Percentiles rank a stretch among this genome's conserved stretches.
phyloP scores from a whole-genome alignment of 2,113 vertebrate species.

The Micronycteris hirsuta region DNA sequence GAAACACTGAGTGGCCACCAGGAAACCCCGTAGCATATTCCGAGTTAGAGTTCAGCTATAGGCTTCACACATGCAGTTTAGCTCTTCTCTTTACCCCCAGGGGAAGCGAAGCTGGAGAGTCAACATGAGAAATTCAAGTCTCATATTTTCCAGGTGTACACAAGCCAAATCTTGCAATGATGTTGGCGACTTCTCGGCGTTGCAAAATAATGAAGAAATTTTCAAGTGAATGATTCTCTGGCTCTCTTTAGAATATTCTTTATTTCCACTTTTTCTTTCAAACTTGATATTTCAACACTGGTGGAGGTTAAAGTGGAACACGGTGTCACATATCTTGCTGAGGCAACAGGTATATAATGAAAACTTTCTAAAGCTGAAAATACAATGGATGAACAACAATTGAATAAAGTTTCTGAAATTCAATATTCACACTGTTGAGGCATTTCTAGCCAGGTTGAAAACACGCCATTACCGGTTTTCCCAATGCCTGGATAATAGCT shows the following conservation, averaged over 20 bases:
- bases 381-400: neutral
- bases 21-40: neutral
- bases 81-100: neutral
- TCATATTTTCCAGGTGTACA: slow-evolving; percentile 82
- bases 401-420: neutral
- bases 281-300: slow-evolving; percentile 34
- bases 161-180: slow-evolving; percentile 78
- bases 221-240: slow-evolving; percentile 71
- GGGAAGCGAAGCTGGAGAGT: slow-evolving; percentile 66
- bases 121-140: slow-evolving; percentile 77
- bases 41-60: slow-evolving; percentile 35
- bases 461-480: neutral
- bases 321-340: neutral
- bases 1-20: neutral
- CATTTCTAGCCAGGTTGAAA: neutral
- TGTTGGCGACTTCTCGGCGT: slow-evolving; percentile 73
- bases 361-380: neutral
- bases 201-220: slow-evolving; percentile 83
- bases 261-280: slow-evolving; percentile 57
- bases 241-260: slow-evolving; percentile 72
- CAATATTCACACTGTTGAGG: neutral
- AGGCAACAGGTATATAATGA: neutral
- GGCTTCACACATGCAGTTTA: slow-evolving; percentile 17
- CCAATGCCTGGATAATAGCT: neutral
- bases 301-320: slow-evolving; percentile 35